Percentiles rank a stretch among this genome's conserved stretches.
These are phyloP conservation scores for Microtus ochrogaster DNA, from an alignment of 2,113 vertebrate genomes.

Conservation along the genomic window DNA sequence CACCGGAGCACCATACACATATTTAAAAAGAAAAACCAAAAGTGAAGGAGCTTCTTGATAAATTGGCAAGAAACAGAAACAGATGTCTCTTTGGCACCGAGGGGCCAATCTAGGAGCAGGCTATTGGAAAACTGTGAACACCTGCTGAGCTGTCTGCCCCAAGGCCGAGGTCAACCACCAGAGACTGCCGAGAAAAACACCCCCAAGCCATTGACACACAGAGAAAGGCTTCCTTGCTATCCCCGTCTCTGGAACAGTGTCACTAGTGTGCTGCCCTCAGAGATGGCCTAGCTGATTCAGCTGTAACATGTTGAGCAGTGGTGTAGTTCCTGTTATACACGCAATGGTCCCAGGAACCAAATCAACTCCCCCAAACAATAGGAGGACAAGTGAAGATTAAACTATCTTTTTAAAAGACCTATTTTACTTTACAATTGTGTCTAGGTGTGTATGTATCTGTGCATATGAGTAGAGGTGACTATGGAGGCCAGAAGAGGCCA, in stretches of 20 bases:
- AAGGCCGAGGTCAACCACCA: neutral
- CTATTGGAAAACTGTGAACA: neutral
- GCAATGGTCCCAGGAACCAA: neutral
- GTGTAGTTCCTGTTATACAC: neutral
- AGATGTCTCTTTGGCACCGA: neutral
- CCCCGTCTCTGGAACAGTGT: neutral
- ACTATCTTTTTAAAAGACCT: neutral
- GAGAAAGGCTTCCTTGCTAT: neutral
- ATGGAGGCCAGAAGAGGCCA: neutral
- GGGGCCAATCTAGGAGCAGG: neutral
- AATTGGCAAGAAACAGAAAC: neutral
- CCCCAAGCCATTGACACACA: fast-evolving
- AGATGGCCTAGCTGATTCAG: neutral
- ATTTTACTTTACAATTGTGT: neutral
- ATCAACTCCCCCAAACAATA: neutral
- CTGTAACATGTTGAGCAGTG: neutral
- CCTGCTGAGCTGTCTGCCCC: neutral
- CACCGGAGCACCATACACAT: neutral
- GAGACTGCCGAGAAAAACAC: neutral
- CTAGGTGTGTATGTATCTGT: neutral
- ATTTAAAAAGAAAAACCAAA: neutral
- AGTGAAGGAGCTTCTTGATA: neutral
- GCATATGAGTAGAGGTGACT: neutral
- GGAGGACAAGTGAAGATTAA: neutral
- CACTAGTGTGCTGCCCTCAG: neutral